Evolutionary conservation across 2,888 invertebrate genomes (phyloP).

Genomic region (Torymus aiolomorphi): DNA sequence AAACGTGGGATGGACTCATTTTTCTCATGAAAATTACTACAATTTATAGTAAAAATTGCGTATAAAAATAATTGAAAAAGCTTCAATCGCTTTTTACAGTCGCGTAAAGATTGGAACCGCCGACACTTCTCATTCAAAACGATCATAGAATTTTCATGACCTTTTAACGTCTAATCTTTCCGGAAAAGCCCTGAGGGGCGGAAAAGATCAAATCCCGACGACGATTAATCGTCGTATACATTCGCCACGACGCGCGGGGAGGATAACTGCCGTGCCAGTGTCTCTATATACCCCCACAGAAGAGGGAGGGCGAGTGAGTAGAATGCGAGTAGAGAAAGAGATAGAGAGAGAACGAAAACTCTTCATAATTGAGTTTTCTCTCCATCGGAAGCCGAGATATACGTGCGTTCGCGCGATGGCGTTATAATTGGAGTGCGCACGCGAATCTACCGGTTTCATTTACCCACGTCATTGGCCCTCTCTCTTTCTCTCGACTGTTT

Average conservation of each 20-base stretch:
- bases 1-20: too few species aligned
- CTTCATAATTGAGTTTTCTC: conserved; percentile 22
- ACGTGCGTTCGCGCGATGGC: conserved; percentile 6
- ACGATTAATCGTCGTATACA: neutral
- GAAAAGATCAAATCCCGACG: neutral
- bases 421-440: neutral
- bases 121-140: too few species aligned
- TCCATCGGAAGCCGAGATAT: neutral
- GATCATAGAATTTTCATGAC: too few species aligned
- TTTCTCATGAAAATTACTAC: too few species aligned
- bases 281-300: too few species aligned
- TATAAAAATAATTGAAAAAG: too few species aligned
- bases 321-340: too few species aligned
- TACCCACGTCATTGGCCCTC: neutral
- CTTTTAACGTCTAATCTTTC: too few species aligned
- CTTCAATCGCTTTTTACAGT: too few species aligned
- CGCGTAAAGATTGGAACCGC: too few species aligned
- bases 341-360: neutral
- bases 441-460: neutral
- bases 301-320: too few species aligned
- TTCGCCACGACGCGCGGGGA: neutral
- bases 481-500: neutral
- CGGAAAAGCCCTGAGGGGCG: neutral
- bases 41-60: too few species aligned
- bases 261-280: neutral